These are phyloP conservation scores for Rousettus leschenaultii DNA, from an alignment of 2,113 vertebrate genomes.

Conservation along the genomic window DNA sequence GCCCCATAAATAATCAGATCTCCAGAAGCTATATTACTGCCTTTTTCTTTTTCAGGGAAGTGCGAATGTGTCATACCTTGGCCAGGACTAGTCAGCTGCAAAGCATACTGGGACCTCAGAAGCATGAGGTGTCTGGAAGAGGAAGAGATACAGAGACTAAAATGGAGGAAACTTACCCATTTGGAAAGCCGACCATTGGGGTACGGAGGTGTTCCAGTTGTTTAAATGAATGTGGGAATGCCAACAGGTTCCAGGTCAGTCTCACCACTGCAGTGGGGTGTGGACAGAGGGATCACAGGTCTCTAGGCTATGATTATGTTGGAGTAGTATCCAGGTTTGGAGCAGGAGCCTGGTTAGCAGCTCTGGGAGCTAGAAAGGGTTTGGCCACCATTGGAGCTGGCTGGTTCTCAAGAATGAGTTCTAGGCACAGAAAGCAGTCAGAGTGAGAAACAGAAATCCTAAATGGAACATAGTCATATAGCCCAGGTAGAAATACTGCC, in stretches of 20 bases:
- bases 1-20: constrained; percentile 36
- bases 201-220: background rate
- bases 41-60: constrained; percentile 49
- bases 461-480: background rate
- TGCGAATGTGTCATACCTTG: constrained; percentile 51
- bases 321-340: background rate
- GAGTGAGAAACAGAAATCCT: background rate
- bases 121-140: background rate
- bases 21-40: constrained; percentile 43
- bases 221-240: background rate
- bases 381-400: background rate
- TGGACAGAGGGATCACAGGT: background rate
- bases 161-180: background rate
- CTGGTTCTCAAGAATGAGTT: background rate
- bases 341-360: background rate
- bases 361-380: background rate
- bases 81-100: background rate
- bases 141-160: background rate
- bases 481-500: background rate
- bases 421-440: background rate
- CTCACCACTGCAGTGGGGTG: background rate
- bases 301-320: too few species aligned
- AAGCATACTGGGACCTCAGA: constrained; percentile 22
- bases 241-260: background rate
- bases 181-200: background rate